Evolutionary conservation across 2,888 invertebrate species (phyloP).

Genomic region (Harpagoxenus sublaevis): DNA sequence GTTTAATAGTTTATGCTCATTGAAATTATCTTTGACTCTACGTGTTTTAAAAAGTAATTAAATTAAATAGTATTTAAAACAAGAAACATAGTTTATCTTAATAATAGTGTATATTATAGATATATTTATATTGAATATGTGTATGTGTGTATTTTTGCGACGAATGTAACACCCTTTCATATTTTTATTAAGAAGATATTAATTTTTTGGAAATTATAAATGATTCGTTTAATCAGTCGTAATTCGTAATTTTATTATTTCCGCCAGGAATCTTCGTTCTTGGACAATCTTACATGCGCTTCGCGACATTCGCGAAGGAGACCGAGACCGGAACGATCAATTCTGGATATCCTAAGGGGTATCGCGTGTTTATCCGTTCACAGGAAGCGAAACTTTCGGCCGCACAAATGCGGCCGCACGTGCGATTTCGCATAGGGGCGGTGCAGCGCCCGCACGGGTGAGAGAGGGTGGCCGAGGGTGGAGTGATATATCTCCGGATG

Average conservation of each 20-base stretch:
- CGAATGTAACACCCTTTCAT: not conserved
- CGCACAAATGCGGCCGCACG: slow-evolving; percentile 56
- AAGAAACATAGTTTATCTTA: not conserved
- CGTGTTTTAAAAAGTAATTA: not conserved
- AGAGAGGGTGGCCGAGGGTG: slow-evolving; percentile 65
- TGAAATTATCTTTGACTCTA: not conserved
- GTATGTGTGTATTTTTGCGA: not conserved
- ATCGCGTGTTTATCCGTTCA: slow-evolving; percentile 39
- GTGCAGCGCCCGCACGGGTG: slow-evolving; percentile 62
- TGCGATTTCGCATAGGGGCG: slow-evolving; percentile 72
- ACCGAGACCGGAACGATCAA: not conserved
- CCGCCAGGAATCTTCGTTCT: not conserved
- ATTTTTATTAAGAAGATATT: not conserved
- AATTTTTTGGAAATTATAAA: not conserved
- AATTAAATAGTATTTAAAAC: too few species aligned
- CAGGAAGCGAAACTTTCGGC: slow-evolving; percentile 37
- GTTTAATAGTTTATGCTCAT: not conserved
- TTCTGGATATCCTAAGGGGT: not conserved
- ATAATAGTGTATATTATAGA: not conserved
- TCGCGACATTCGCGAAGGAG: not conserved
- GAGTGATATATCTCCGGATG: slow-evolving; percentile 58
- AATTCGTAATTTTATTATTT: not conserved
- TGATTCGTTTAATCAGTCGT: not conserved
- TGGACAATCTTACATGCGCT: not conserved
- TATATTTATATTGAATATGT: not conserved